Base-by-base conservation (phyloP, 2,797 vertebrate genomes). In the Malacoctenus gilli region DNA sequence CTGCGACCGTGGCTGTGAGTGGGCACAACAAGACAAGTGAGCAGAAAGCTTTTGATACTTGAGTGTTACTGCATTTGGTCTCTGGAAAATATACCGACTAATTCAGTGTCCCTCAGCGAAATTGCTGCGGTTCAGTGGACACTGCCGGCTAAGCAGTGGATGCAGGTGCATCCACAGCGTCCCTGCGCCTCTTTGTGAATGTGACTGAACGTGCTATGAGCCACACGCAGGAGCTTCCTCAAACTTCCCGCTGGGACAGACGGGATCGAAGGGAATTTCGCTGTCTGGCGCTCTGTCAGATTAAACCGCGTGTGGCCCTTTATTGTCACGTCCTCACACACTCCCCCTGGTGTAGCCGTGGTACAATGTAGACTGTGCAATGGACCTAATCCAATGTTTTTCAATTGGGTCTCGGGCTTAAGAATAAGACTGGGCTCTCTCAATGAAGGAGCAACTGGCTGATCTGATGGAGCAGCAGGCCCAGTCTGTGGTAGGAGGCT, bases 141-240 rank as follows among this genome's bases (percentile, higher is more conserved):
- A n/a, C n/a, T n/a, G n/a, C 11, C 10, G 19, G 25, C 16, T 8
- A 22, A 22, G 18, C 13, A 19, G 20, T 28, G 22, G 5, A 18
- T 22, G 23, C 14, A 28, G 4, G 8, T 19, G 15, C 4, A 8
- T 32, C 23, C 1, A 25, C 1, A 8, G 34, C 30, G 3, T 38
- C 21, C 18, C 28, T 25, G 30, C 21, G 9, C 22, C 20, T 16
- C 10, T 38, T 42, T 22, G 37, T 25, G 4, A 68, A 46, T 42
- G 16, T 43, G n/a, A 64, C 19, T 78, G 51, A 50, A 32, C 48
- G 25, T 61, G 15, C 9, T 41, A 18, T n/a, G 53, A 13, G 43
- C 15, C 5, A 1, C 2, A 59, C n/a, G 31, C 19, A 12, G n/a
- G 13, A 56, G 4, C 34, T 48, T 63, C 43, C 55, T 19, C 12